phyloP scores from a whole-genome alignment of 2,888 invertebrate species.

The Epirrhoe alternata region DNA sequence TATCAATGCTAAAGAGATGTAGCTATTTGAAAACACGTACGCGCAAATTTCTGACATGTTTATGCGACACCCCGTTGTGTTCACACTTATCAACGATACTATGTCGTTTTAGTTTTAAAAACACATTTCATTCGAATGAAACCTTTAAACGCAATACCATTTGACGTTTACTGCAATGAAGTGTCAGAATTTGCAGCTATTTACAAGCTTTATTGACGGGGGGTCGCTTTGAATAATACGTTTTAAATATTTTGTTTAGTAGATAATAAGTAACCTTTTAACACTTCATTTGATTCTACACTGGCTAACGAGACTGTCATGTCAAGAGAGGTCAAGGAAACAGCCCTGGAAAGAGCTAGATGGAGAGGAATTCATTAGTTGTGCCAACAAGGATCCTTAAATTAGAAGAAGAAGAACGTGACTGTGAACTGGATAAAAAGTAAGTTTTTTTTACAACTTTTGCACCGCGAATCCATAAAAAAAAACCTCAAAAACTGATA shows the following conservation, averaged over 20 bases:
- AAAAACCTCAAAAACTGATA: too few relatives aligned
- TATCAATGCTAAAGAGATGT: slow-evolving; percentile 56
- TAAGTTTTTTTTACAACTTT: too few relatives aligned
- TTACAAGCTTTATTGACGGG: slow-evolving; percentile 30
- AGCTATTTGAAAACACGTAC: slow-evolving; percentile 59
- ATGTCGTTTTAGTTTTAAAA: slow-evolving; percentile 39
- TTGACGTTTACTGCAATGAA: slow-evolving; percentile 30
- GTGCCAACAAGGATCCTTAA: too few relatives aligned
- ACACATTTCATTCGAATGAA: slow-evolving; percentile 34
- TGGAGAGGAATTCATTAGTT: too few relatives aligned
- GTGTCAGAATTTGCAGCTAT: slow-evolving; percentile 33
- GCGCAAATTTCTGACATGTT: slow-evolving; percentile 62
- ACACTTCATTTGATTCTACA: neutral
- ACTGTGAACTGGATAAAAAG: too few relatives aligned
- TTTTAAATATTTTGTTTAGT: neutral
- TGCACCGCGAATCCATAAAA: too few relatives aligned
- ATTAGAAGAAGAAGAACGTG: too few relatives aligned
- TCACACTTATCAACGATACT: slow-evolving; percentile 45
- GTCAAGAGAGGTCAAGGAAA: too few relatives aligned
- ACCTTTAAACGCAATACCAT: slow-evolving; percentile 25
- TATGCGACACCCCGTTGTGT: slow-evolving; percentile 56
- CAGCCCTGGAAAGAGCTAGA: too few relatives aligned
- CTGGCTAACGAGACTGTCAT: neutral
- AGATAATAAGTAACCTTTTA: neutral
- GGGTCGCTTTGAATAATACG: slow-evolving; percentile 11